Evolutionary conservation across 2,113 vertebrate genomes (phyloP).

Genomic region (Phocoena phocoena): DNA sequence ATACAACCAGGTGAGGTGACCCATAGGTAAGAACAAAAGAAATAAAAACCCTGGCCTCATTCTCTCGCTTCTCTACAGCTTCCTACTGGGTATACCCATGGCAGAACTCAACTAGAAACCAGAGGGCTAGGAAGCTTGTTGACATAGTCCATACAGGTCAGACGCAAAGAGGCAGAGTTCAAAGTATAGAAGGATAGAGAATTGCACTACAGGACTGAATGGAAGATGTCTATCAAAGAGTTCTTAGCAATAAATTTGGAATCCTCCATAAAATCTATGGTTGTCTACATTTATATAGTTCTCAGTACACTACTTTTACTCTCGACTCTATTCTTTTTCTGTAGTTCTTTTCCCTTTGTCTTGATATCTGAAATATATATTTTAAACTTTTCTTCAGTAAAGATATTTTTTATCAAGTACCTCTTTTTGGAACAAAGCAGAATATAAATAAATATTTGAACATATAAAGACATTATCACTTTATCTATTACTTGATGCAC

Average conservation of each 20-base stretch:
- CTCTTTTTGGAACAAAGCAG: neutral
- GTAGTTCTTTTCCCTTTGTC: neutral
- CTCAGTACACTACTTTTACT: neutral
- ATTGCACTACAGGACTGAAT: neutral
- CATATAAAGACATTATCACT: neutral
- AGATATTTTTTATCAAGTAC: neutral
- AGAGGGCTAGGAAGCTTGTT: neutral
- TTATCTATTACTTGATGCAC: neutral
- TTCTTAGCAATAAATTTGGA: neutral
- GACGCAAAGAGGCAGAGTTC: neutral
- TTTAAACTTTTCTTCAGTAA: neutral
- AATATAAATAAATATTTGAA: slow-evolving; percentile 6
- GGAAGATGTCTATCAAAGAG: neutral
- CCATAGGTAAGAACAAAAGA: neutral
- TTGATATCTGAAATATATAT: neutral
- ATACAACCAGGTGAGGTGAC: neutral
- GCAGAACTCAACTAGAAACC: neutral
- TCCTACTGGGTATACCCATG: neutral
- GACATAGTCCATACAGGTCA: neutral
- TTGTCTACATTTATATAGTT: neutral
- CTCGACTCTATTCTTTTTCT: neutral
- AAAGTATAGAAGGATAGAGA: neutral
- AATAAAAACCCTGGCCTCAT: neutral
- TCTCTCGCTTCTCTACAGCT: neutral
- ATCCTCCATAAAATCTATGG: neutral